These are phyloP conservation scores for Muscicapa adusta DNA, from an alignment of 2,113 vertebrate genomes.

Conservation along the genomic window DNA sequence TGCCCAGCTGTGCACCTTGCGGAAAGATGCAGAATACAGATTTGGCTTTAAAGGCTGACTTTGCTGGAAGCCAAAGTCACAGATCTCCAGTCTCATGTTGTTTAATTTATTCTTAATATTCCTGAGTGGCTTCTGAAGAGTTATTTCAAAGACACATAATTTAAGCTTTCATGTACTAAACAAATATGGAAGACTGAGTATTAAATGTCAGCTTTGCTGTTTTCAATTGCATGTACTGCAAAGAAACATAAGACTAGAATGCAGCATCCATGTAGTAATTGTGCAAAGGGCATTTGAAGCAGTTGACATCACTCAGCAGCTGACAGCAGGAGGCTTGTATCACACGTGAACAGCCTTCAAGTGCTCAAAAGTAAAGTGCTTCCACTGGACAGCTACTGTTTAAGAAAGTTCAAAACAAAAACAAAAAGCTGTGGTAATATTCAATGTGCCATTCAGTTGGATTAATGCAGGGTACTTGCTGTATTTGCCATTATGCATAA, in stretches of 20 bases:
- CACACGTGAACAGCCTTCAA: background rate
- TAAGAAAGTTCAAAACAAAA: background rate
- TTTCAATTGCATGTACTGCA: background rate
- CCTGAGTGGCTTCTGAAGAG: constrained; percentile 48
- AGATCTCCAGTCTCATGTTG: background rate
- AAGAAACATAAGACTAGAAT: background rate
- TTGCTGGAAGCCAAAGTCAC: constrained; percentile 50
- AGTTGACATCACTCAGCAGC: background rate
- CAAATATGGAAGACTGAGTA: background rate
- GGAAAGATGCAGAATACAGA: constrained; percentile 36
- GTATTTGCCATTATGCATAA: background rate
- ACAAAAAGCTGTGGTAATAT: background rate
- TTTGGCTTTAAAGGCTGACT: constrained; percentile 49
- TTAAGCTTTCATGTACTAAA: constrained; percentile 45
- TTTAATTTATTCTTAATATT: constrained; percentile 59
- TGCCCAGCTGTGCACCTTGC: background rate
- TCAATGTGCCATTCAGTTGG: background rate
- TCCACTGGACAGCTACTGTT: background rate
- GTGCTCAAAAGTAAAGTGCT: background rate
- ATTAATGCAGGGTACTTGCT: background rate
- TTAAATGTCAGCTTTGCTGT: constrained; percentile 7
- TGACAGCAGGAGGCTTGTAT: background rate
- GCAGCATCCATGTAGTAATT: background rate
- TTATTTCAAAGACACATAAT: constrained; percentile 49
- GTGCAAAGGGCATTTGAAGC: background rate